Evolutionary conservation across 2,113 vertebrate genomes (phyloP), one percentile per base, ranked within the genome.

Genomic region (Lates calcarifer): DNA sequence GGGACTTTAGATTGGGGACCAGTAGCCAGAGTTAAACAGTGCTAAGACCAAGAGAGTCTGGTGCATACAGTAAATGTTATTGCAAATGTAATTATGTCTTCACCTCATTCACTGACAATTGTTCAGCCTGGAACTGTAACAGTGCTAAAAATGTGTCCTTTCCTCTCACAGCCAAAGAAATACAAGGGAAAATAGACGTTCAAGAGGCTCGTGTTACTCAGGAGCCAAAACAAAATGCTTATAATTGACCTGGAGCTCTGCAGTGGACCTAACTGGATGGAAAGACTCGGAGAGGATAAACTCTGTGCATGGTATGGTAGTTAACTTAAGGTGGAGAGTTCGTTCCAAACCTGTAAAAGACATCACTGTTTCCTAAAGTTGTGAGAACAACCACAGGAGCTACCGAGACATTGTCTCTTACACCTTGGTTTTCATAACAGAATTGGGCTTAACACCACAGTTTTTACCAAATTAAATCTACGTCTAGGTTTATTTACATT

Each of bases 271-370:
- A 60, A 56, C 11, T 76, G 69, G 35, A 74, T 56, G 37, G 63
- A 68, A 71, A 84, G 35, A 70, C 35, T 80, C 43, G 20, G 37
- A 58, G 35, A 64, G 45, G 47, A 67, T 78, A 57, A 75, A 39
- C 31, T 75, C 10, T n/a, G 18, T 3, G 11, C 3, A 62, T 87
- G 70, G 49, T 73, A 43, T 56, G 60, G 65, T 78, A n/a, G 56
- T 71, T 83, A 73, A 60, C 35, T 74, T 53, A 47, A 15, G 55
- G 45, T 33, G 31, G 43, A 24, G 35, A 28, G 67, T 75, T 79
- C 18, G 18, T 76, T 73, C 74, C 77, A 74, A 66, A 74, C 37
- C 79, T 79, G 79, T 45, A 4, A 73, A 88, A 88, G 75, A 68
- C 60, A 90, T 85, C 53, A 84, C 63, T 82, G 81, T 82, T 83